Evolutionary conservation across 2,888 invertebrate species (phyloP), one percentile per base, ranked within the genome.

Genomic region (Epirrhoe tristata): DNA sequence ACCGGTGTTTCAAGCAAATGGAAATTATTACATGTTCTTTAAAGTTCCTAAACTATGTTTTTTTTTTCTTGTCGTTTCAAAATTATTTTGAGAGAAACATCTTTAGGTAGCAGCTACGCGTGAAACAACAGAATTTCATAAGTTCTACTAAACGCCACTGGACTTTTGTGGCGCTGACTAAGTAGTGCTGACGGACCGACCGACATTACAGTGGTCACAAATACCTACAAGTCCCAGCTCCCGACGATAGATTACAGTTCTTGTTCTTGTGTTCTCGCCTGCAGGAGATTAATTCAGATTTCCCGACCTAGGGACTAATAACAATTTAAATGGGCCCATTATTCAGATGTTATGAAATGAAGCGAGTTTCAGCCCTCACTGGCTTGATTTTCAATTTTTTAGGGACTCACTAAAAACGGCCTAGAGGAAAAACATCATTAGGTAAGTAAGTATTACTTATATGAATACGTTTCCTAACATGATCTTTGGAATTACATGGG

Each of bases 201-300:
- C 14, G 55, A 60, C 58, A 56, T 62, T 64, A 69, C 73, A 70
- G 65, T 71, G 65, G 70, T 70, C 68, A 63, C 60, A 71, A 71
- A 71, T 73, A 73, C 71, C 71, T 69, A 71, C 73, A 72, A 74
- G 70, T 73, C 69, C 50, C 58, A 59, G 59, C 59, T 56, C 69
- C 58, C 58, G 68, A 70, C 76, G 75, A 81, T 77, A 78, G 79
- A 81, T 80, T 80, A 81, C 74, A 75, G 70, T 81, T 81, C 79
- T 79, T 80, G 77, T 75, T 80, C 72, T 79, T 76, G 79, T 79
- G 79, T 76, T 73, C 76, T 69, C 75, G 77, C 73, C 76, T 78
- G 74, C 69, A 67, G 74, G 74, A 76, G 78, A 81, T 81, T 81
- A 80, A 80, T 81, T 75, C 80, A 72, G 74, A 76, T 76, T 78